These are phyloP conservation scores for Clusia tigrina DNA, from an alignment of 2,888 invertebrate genomes.

Conservation along the genomic window DNA sequence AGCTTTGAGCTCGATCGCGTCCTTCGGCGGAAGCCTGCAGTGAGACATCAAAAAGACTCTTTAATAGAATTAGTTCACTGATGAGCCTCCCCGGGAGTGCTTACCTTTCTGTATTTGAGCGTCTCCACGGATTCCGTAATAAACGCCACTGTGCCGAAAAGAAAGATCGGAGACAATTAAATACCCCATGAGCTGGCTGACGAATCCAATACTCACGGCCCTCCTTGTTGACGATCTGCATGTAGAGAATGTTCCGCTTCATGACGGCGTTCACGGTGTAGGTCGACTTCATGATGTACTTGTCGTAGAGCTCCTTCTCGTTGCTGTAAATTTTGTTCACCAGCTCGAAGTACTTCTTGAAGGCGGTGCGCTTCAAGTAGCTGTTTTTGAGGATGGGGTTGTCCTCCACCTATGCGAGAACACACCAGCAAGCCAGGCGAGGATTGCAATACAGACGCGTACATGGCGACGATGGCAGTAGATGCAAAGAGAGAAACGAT, in stretches of 20 bases:
- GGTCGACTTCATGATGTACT: conserved; percentile 75
- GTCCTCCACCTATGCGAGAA: conserved; percentile 48
- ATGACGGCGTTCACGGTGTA: conserved; percentile 73
- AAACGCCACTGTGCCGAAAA: conserved; percentile 42
- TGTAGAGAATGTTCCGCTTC: conserved; percentile 74
- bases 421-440: background rate
- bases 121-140: conserved; percentile 49
- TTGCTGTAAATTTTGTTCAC: conserved; percentile 79
- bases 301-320: conserved; percentile 75
- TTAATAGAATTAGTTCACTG: background rate
- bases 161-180: background rate
- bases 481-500: background rate
- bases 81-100: background rate
- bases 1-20: no score
- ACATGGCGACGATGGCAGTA: background rate
- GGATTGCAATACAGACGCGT: conserved; percentile 2
- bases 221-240: conserved; percentile 64
- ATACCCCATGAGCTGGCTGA: no score
- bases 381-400: conserved; percentile 69
- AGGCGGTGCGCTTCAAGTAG: conserved; percentile 77
- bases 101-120: conserved; percentile 33
- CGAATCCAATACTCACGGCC: conserved; percentile 48
- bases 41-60: no score
- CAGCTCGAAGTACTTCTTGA: conserved; percentile 79
- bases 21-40: no score